These are phyloP conservation scores for Oenanthe melanoleuca DNA, from an alignment of 2,113 vertebrate genomes.

Conservation along the genomic window DNA sequence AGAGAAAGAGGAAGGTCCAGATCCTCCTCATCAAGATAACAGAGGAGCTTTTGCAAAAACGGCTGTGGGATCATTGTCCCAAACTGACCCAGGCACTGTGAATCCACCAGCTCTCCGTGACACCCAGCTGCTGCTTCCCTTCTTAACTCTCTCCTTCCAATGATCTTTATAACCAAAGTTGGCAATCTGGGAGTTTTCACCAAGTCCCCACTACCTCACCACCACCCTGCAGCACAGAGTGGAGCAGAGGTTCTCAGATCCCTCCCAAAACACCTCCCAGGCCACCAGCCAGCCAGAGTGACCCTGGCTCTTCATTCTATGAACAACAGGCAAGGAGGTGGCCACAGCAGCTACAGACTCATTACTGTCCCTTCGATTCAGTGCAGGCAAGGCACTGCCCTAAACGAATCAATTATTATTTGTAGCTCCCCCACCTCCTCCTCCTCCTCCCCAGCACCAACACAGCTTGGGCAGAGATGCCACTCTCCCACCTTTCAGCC, in stretches of 20 bases:
- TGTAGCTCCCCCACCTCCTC: background rate
- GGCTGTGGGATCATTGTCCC: background rate
- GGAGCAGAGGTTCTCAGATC: background rate
- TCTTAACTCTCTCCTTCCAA: background rate
- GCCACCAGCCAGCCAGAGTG: background rate
- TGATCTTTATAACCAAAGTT: background rate
- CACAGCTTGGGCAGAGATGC: rapidly evolving
- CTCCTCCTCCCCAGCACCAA: background rate
- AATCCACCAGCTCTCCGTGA: background rate
- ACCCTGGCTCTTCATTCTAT: background rate
- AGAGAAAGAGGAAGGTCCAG: background rate
- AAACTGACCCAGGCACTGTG: rapidly evolving
- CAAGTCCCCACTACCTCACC: background rate
- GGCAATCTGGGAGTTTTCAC: background rate
- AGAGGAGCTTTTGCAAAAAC: background rate
- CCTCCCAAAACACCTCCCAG: background rate
- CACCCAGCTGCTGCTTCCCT: background rate
- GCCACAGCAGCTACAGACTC: background rate
- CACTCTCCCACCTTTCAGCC: background rate
- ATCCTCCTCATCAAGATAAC: background rate
- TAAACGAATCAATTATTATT: background rate
- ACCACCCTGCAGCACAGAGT: background rate
- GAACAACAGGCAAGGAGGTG: background rate
- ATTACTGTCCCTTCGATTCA: background rate
- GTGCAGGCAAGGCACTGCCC: background rate